Conservation (phyloP, 2,113 vertebrate species). For the Callithrix jacchus region DNA sequence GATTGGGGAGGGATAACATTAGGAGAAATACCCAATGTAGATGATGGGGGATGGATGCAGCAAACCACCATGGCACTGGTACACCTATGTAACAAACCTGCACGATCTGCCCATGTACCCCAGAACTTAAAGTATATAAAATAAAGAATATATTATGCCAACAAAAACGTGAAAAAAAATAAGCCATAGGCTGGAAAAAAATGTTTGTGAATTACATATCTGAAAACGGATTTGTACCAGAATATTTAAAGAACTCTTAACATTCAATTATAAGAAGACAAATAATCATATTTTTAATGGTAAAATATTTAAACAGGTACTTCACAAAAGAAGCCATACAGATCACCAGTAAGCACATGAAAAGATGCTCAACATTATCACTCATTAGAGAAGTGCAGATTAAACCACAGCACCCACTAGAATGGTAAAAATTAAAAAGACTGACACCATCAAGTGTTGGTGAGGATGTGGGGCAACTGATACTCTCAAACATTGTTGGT, state of each 20-base stretch:
- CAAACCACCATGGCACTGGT: too few species aligned
- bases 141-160: too few species aligned
- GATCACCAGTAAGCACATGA: neutral
- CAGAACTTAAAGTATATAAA: too few species aligned
- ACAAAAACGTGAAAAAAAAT: neutral
- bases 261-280: neutral
- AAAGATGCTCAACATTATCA: neutral
- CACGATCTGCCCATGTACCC: too few species aligned
- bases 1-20: too few species aligned
- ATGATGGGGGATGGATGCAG: too few species aligned
- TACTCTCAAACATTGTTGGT: neutral
- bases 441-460: neutral
- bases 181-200: neutral
- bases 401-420: neutral
- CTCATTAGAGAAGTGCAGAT: neutral
- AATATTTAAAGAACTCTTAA: neutral
- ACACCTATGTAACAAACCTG: too few species aligned
- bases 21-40: too few species aligned
- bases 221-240: neutral
- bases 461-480: neutral
- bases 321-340: neutral
- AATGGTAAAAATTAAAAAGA: neutral
- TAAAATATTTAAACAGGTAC: neutral
- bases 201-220: neutral
- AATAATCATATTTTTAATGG: neutral